Percentiles rank a stretch among this genome's conserved stretches.
These are phyloP conservation scores for Drosophila bunnanda DNA, from an alignment of 2,888 invertebrate genomes.

Conservation along the genomic window DNA sequence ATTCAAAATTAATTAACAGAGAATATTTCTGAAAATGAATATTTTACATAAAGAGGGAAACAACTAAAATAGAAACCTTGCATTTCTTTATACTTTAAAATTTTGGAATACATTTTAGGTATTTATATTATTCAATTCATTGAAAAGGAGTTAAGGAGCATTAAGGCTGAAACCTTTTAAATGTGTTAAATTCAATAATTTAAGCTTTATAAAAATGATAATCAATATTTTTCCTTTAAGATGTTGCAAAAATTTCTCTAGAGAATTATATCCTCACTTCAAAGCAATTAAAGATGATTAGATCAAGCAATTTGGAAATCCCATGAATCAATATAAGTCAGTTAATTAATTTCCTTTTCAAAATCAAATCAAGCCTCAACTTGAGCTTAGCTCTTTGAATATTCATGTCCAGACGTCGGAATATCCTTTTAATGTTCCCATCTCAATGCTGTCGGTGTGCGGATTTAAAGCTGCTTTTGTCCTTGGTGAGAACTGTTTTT, in stretches of 20 bases:
- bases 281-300: not conserved
- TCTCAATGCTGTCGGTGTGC: constrained; percentile 16
- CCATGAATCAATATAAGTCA: constrained; percentile 8
- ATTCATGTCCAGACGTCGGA: constrained; percentile 8
- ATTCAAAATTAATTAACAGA: not conserved
- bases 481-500: constrained; percentile 20
- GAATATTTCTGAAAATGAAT: not conserved
- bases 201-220: not conserved
- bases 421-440: constrained; percentile 10
- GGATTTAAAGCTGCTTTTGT: constrained; percentile 29
- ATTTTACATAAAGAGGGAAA: not conserved
- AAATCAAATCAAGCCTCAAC: constrained; percentile 19
- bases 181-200: no score
- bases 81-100: no score
- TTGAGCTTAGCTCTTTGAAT: constrained; percentile 2
- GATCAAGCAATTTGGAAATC: not conserved
- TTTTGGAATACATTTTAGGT: no score
- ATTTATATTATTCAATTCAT: no score
- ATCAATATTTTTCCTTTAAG: no score
- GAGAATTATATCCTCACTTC: not conserved
- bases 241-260: no score
- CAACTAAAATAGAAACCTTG: no score
- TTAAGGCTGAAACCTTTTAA: no score
- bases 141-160: no score
- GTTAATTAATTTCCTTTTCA: constrained; percentile 25